Base-by-base conservation (phyloP, 2,113 vertebrate genomes). In the Xenus cinereus region DNA sequence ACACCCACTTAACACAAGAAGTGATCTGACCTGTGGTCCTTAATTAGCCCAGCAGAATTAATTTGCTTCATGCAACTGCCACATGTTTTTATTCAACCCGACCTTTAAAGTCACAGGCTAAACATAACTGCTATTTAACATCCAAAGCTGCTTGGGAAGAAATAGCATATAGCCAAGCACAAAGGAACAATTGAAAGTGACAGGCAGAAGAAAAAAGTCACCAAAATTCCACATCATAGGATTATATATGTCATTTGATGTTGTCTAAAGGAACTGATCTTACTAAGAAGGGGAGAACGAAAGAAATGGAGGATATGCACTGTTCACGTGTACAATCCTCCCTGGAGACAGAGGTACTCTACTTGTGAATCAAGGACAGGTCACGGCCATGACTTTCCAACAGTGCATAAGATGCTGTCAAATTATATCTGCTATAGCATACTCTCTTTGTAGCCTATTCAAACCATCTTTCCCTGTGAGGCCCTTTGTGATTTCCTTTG, bases 121-220 rank as follows among this genome's bases (percentile, higher is more conserved):
- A 88, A 90, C 0, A 0, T 77, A 92, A 54, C 54, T 90, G 32
- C 37, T 74, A 53, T 90, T 95, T 92, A 88, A 93, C 54, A 88
- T 88, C 88, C 32, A 79, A 83, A 93, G 45, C 19, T 88, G 24
- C 54, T 83, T 71, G 32, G 59, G 72, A 90, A 87, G 78, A 85
- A 90, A 50, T 86, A 86, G 83, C 92, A 54, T 28, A 33, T 10
- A 90, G 75, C 79, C 85, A 95, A 90, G 63, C 24, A 59, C 10
- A 90, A 64, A 88, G 37, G 45, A 92, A 83, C 54, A 77, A 92
- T 18, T 93, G 79, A 57, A 95, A 93, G 76, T 63, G 88, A 92
- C 86, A 86, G 26, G 79, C 59, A 96, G 50, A 66, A 93, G 54
- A 69, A 94, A 94, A 84, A 74, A 95, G 78, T 76, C 90, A 87